Conservation (phyloP, 2,113 vertebrate genomes). For the Alethe castanea region DNA sequence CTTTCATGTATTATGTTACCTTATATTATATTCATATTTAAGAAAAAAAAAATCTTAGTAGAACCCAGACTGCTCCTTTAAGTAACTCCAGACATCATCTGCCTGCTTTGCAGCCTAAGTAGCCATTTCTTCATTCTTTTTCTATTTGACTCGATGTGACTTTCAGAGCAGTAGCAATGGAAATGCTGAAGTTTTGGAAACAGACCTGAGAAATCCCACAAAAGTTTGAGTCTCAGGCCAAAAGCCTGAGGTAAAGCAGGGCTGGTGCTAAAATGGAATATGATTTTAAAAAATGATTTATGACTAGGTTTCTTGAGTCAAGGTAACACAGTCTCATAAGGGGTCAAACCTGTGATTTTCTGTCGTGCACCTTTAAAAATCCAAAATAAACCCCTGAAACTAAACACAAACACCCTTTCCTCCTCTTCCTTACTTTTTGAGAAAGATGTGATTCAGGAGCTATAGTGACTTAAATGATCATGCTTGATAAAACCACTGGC, state of each 20-base stretch:
- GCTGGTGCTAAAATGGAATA: background rate
- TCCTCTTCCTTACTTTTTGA: background rate
- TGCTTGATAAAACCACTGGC: background rate
- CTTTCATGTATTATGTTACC: background rate
- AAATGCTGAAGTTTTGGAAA: background rate
- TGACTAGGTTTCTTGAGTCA: background rate
- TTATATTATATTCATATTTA: background rate
- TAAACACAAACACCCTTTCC: accelerated
- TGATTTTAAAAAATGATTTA: slow-evolving; percentile 28
- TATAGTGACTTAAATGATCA: background rate
- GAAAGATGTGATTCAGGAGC: background rate
- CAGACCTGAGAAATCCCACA: slow-evolving; percentile 17
- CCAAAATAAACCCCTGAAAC: background rate
- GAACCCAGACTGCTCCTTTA: background rate
- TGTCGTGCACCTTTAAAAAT: background rate
- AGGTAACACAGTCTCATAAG: background rate
- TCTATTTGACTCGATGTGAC: background rate
- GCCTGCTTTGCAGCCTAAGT: background rate
- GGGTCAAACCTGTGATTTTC: background rate
- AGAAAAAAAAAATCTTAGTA: background rate
- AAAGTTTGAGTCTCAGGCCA: background rate
- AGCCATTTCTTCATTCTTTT: background rate
- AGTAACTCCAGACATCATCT: slow-evolving; percentile 10
- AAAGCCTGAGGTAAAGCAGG: slow-evolving; percentile 26
- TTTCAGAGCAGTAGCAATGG: slow-evolving; percentile 6